Base-by-base conservation (phyloP, 2,797 vertebrate genomes). In the Onychomys torridus region DNA sequence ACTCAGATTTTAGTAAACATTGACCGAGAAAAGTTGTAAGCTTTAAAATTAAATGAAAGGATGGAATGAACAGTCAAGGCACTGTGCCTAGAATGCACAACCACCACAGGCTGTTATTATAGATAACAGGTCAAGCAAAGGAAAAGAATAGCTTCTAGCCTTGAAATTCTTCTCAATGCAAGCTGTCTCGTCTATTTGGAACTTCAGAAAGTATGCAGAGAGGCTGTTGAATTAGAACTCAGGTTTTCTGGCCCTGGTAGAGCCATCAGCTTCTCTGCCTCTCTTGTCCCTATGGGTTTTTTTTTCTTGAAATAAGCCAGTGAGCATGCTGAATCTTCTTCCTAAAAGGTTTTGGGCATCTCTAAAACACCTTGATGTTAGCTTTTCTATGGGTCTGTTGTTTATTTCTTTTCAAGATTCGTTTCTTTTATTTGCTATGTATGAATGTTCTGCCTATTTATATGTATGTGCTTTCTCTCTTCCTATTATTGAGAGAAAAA, bases 21-120 rank as follows among this genome's bases (percentile, higher is more conserved):
- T 82, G 65, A 3, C 76, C 78, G 84, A 40, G 32, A 34, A 95
- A 90, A 90, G 13, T 83, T 90, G 14, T 82, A 57, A 46, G 25
- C 75, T 89, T 89, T 87, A 46, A 75, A 89, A 79, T 95, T 65
- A 78, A 94, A 87, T 63, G 34, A 95, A 97, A 61, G 77, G 25
- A 75, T 77, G 27, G n/a, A 49, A 21, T 32, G 32, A 85, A 3
- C 71, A 90, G 52, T 87, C 52, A 92, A 52, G 52, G 7, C 57
- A 46, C 1, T 25, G 6, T 25, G 34, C 69, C 55, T 83, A 27
- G 11, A 92, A 89, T 69, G 29, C 25, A 17, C 32, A 55, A 13
- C 73, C 88, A 37, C 61, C 81, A 40, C 13, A 73, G 32, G n/a
- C 63, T 82, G 34, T 49, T n/a, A 92, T 79, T 91, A 85, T 55